These are phyloP conservation scores for Gasterosteus aculeatus DNA, from an alignment of 2,113 vertebrate genomes.

Conservation along the genomic window DNA sequence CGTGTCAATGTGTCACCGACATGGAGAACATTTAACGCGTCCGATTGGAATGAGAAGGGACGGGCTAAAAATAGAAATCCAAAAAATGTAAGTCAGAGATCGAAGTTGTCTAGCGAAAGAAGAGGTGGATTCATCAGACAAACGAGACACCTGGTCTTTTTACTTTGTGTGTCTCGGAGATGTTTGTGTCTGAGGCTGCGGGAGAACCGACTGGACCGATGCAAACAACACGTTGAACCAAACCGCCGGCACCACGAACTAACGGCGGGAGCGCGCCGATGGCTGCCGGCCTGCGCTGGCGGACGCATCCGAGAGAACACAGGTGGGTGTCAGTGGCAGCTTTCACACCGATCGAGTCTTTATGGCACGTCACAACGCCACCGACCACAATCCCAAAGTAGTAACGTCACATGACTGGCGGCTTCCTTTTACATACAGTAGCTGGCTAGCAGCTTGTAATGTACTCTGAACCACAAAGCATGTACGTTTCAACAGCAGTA, in stretches of 20 bases:
- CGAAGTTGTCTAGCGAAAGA: conserved; percentile 47
- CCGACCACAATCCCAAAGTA: conserved; percentile 16
- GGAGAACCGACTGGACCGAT: conserved; percentile 45
- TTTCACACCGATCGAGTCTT: conserved; percentile 3
- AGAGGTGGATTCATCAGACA: conserved; percentile 68
- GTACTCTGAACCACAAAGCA: background rate
- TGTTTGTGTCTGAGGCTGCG: conserved; percentile 54
- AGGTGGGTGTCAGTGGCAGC: conserved; percentile 29
- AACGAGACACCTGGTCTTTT: conserved; percentile 70
- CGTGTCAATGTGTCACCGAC: conserved; percentile 67
- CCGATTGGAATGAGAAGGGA: conserved; percentile 23
- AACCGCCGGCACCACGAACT: conserved; percentile 38
- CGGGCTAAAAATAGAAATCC: background rate
- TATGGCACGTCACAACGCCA: background rate
- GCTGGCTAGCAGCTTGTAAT: background rate
- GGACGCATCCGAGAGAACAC: conserved; percentile 35
- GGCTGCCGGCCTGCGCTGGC: conserved; percentile 31
- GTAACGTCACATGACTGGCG: conserved; percentile 15
- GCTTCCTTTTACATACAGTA: conserved; percentile 23
- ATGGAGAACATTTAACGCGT: conserved; percentile 62
- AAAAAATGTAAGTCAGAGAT: conserved; percentile 36
- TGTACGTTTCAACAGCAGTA: background rate
- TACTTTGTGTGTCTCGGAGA: conserved; percentile 32
- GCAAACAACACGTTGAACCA: conserved; percentile 43
- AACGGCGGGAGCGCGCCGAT: conserved; percentile 19